These are phyloP conservation scores for Aselliscus stoliczkanus DNA, from an alignment of 2,797 vertebrate genomes.

Conservation along the genomic window DNA sequence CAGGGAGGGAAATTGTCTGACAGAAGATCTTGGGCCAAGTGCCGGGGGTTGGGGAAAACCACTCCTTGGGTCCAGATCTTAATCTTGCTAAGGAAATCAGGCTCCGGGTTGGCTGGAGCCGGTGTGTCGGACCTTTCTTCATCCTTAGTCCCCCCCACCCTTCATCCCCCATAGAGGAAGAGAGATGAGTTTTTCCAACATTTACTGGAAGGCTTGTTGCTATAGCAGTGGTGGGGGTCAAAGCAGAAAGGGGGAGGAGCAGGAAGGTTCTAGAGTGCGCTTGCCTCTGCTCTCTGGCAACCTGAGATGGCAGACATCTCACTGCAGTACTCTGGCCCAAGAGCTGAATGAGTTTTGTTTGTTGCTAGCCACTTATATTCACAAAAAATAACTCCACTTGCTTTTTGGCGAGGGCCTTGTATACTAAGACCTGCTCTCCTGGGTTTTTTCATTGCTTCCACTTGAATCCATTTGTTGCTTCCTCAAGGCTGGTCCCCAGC, in stretches of 20 bases:
- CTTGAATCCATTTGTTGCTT: neutral
- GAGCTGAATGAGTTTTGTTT: neutral
- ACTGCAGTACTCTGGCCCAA: neutral
- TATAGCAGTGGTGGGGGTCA: neutral
- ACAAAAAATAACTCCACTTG: neutral
- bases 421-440: neutral
- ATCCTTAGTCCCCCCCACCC: neutral
- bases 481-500: neutral
- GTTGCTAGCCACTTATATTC: neutral
- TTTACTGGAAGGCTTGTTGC: slow-evolving; percentile 58
- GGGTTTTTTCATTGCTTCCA: neutral
- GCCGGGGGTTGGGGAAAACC: slow-evolving; percentile 38
- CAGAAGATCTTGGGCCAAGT: slow-evolving; percentile 47
- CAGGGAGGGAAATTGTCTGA: slow-evolving; percentile 51
- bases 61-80: slow-evolving; percentile 64
- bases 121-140: slow-evolving; percentile 30
- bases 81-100: slow-evolving; percentile 76
- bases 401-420: neutral
- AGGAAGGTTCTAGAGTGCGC: neutral
- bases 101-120: slow-evolving; percentile 71
- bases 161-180: slow-evolving; percentile 33
- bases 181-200: slow-evolving; percentile 22
- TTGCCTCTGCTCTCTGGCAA: neutral
- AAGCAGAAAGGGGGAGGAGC: neutral
- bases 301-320: neutral